phyloP scores from a whole-genome alignment of 2,113 vertebrate species.

The Python bivittatus region DNA sequence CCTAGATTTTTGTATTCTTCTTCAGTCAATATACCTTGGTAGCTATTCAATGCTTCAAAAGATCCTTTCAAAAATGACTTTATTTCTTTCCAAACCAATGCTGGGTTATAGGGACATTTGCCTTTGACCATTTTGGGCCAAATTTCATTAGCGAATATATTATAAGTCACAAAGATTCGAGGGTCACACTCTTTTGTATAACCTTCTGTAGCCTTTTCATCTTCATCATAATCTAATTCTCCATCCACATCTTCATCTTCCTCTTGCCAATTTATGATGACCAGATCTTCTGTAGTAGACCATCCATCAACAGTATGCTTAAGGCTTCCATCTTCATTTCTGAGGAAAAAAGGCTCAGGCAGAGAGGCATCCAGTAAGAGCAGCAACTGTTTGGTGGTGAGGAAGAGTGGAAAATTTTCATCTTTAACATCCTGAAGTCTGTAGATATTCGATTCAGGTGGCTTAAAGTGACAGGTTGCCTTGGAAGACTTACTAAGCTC shows the following conservation, averaged over 20 bases:
- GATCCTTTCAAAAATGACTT: conserved; percentile 84
- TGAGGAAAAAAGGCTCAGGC: conserved; percentile 77
- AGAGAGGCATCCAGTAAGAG: conserved; percentile 79
- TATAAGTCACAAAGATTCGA: conserved; percentile 75
- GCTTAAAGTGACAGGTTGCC: conserved; percentile 75
- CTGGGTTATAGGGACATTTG: conserved; percentile 77
- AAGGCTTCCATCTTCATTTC: conserved; percentile 82
- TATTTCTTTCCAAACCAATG: conserved; percentile 83
- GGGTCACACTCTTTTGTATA: conserved; percentile 67
- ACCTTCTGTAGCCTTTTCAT: conserved; percentile 57
- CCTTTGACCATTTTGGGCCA: conserved; percentile 83
- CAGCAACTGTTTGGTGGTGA: conserved; percentile 79
- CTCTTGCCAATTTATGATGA: conserved; percentile 70
- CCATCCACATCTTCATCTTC: conserved; percentile 70
- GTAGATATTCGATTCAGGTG: conserved; percentile 71
- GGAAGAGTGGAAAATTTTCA: conserved; percentile 79
- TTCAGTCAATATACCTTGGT: conserved; percentile 72
- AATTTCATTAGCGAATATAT: conserved; percentile 74
- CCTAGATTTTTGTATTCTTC: conserved; percentile 79
- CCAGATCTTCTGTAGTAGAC: conserved; percentile 73
- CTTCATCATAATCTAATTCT: conserved; percentile 64
- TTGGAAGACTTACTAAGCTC: conserved; percentile 81
- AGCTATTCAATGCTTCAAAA: conserved; percentile 77
- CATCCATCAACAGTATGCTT: conserved; percentile 74
- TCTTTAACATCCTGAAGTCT: conserved; percentile 79